phyloP scores from a whole-genome alignment of 2,888 invertebrate species.

The Stenotaenia linearis region DNA sequence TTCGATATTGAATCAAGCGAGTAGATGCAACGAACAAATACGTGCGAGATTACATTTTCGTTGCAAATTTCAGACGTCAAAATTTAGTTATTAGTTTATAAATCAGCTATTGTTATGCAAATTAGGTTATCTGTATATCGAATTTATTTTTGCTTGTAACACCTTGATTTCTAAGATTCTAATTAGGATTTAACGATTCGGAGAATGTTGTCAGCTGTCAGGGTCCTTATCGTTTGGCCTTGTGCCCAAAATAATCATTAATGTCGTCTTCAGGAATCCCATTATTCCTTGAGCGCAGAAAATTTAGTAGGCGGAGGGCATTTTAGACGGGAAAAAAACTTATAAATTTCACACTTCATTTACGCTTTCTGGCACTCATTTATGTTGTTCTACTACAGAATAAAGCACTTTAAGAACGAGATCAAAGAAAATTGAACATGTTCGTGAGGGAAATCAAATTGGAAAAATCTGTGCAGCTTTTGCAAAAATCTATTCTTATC shows the following conservation, averaged over 20 bases:
- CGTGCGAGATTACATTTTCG: no score
- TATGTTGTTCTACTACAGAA: background rate
- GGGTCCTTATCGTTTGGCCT: background rate
- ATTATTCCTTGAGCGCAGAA: background rate
- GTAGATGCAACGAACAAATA: no score
- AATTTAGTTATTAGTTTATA: no score
- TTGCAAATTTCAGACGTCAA: no score
- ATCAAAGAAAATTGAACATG: background rate
- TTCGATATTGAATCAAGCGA: no score
- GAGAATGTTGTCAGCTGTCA: background rate
- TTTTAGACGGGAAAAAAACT: background rate
- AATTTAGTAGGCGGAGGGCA: background rate
- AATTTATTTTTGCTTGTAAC: no score
- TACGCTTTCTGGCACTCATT: background rate
- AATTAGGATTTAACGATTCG: background rate
- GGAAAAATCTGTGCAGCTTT: background rate
- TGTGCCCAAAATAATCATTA: background rate
- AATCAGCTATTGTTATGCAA: no score
- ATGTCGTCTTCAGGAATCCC: background rate
- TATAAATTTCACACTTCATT: background rate
- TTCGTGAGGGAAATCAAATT: background rate
- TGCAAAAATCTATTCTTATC: background rate
- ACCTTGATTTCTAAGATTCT: background rate
- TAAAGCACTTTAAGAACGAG: background rate
- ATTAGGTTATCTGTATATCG: no score